Conservation (phyloP, 1,140 invertebrate species). For the Aphelinus atriplicis region DNA sequence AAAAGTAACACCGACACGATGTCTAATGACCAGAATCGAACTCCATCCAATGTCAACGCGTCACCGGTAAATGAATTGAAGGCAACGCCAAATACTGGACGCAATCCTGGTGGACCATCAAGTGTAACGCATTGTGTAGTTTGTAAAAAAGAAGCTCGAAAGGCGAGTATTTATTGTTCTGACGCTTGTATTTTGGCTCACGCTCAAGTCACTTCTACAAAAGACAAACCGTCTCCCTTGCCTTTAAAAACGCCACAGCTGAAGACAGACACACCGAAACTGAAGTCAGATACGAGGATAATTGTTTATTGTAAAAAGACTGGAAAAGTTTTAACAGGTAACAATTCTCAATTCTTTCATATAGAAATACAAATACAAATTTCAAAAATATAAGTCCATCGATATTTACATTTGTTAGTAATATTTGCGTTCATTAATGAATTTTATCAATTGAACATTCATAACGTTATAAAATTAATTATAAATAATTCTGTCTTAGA, state of each 20-base stretch:
- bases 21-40: constrained; percentile 34
- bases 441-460: no score
- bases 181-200: constrained; percentile 87
- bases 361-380: no score
- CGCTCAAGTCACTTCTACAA: constrained; percentile 76
- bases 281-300: constrained; percentile 67
- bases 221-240: constrained; percentile 54
- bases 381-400: no score
- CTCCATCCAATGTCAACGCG: constrained; percentile 9
- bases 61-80: constrained; percentile 4
- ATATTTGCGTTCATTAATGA: no score
- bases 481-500: background rate
- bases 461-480: background rate
- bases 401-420: no score
- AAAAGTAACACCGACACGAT: constrained; percentile 30
- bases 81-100: constrained; percentile 9
- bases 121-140: constrained; percentile 72
- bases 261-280: constrained; percentile 56
- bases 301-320: constrained; percentile 83
- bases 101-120: background rate
- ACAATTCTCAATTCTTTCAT: background rate
- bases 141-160: constrained; percentile 76
- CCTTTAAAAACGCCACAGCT: constrained; percentile 45
- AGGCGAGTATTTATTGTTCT: constrained; percentile 86
- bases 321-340: constrained; percentile 77